phyloP scores from a whole-genome alignment of 1,140 invertebrate species.

The Trachymyrmex septentrionalis region DNA sequence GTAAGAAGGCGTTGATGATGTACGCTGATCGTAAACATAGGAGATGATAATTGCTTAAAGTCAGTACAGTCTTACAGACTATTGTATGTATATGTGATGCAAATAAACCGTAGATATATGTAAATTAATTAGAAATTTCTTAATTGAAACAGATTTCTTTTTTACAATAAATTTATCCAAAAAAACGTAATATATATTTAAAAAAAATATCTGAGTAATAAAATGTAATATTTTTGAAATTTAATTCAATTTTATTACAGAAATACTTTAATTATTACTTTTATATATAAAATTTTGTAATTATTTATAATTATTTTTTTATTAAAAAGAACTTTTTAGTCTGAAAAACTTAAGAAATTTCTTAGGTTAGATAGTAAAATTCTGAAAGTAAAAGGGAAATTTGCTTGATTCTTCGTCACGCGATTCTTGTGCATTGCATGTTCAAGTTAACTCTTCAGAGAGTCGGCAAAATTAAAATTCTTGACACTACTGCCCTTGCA shows the following conservation, averaged over 20 bases:
- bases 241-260: background rate
- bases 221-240: conserved; percentile 21
- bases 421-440: conserved; percentile 29
- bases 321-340: background rate
- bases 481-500: conserved; percentile 74
- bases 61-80: background rate
- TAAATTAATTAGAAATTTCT: conserved; percentile 29
- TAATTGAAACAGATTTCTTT: background rate
- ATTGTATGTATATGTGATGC: conserved; percentile 35
- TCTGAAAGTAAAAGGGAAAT: conserved; percentile 85
- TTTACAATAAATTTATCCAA: background rate
- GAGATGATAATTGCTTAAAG: conserved; percentile 6
- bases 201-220: background rate
- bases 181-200: background rate
- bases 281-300: background rate
- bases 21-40: conserved; percentile 23
- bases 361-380: conserved; percentile 3
- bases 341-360: conserved; percentile 13
- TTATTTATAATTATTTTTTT: background rate
- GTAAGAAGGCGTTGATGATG: conserved; percentile 44
- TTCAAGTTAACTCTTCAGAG: conserved; percentile 28
- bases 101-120: conserved; percentile 14
- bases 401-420: conserved; percentile 68
- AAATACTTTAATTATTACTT: background rate
- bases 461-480: conserved; percentile 84